Percentiles rank a stretch among this genome's conserved stretches.
phyloP scores from a whole-genome alignment of 1,140 invertebrate genomes.

The Drosophila kikkawai region DNA sequence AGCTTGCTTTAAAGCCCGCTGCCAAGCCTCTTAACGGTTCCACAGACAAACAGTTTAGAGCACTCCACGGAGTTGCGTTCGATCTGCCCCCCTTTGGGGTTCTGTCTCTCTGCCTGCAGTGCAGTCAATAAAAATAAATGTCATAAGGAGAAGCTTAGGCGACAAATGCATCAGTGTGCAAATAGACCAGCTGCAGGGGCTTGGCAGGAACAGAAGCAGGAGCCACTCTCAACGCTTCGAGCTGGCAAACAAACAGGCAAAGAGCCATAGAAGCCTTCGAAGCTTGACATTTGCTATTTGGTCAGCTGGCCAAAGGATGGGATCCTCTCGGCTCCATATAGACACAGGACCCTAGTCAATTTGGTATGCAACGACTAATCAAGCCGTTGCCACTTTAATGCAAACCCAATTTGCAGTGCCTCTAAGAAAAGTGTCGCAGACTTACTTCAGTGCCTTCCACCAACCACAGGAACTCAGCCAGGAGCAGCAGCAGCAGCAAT shows the following conservation, averaged over 20 bases:
- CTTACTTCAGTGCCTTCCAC: constrained; percentile 22
- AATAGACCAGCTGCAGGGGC: constrained; percentile 48
- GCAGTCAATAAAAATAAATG: constrained; percentile 82
- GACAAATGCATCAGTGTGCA: constrained; percentile 62
- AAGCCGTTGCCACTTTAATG: constrained; percentile 56
- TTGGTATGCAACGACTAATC: constrained; percentile 54
- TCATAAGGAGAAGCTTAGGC: constrained; percentile 77
- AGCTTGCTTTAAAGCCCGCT: constrained; percentile 55
- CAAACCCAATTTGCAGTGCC: constrained; percentile 67
- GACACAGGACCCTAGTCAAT: constrained; percentile 28
- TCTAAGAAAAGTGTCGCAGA: constrained; percentile 66
- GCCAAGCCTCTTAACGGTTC: constrained; percentile 61
- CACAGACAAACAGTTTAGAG: constrained; percentile 53
- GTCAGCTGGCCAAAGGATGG: constrained; percentile 41
- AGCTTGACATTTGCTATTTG: constrained; percentile 52
- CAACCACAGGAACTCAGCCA: constrained; percentile 15
- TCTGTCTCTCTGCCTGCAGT: constrained; percentile 27
- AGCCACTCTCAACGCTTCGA: constrained; percentile 41
- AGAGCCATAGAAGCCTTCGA: constrained; percentile 7
- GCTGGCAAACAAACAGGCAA: constrained; percentile 53
- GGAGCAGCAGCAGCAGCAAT: constrained; percentile 20
- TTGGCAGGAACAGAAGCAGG: constrained; percentile 1
- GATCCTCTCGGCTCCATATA: neutral
- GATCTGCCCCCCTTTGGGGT: constrained; percentile 4
- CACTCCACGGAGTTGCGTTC: constrained; percentile 30